Evolutionary conservation across 2,797 vertebrate species (phyloP), one percentile per base, ranked within the genome.

Genomic region (Enteromius anoplus): DNA sequence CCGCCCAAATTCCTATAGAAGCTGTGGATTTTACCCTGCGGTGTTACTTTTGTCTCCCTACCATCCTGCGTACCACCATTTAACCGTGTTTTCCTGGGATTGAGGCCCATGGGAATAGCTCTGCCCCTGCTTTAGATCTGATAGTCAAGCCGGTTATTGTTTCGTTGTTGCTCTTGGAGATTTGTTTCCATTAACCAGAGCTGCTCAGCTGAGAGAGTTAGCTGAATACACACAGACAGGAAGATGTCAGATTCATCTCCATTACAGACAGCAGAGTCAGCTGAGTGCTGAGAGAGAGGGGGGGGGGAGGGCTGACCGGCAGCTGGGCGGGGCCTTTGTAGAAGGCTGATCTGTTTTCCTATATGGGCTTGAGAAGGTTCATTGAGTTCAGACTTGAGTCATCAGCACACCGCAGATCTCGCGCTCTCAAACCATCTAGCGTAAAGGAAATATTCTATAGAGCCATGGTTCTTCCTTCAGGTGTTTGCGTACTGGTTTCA

Each of bases 141-240:
- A 81, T 77, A 47, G 80, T 58, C 84, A 81, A 85, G 62, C 75
- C 6, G 4, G 49, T 77, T 73, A 83, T 85, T 84, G 77, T 81
- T 40, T 45, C 29, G 7, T 58, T 83, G 75, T 71, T 72, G 64
- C 65, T 62, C 45, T 84, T 66, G 29, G 76, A 70, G 65, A 60
- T 55, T 77, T 79, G 70, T 77, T 80, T 85, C 66, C 37, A 64
- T 77, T 79, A 78, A 81, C 70, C 9, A 29, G 69, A 60, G 79
- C 66, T 15, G 37, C 81, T 77, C 86, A 84, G 85, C 85, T 85
- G 81, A 79, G 65, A 80, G 84, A 26, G 78, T 87, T 84, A 82
- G 78, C 75, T 81, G 81, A 73, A 81, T 81, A 85, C 78, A 85
- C 86, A 85, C 82, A 86, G 86, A 88, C 87, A 84, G 86, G 85